Evolutionary conservation across 1,140 invertebrate genomes (phyloP).

Genomic region (Telenomus remus): DNA sequence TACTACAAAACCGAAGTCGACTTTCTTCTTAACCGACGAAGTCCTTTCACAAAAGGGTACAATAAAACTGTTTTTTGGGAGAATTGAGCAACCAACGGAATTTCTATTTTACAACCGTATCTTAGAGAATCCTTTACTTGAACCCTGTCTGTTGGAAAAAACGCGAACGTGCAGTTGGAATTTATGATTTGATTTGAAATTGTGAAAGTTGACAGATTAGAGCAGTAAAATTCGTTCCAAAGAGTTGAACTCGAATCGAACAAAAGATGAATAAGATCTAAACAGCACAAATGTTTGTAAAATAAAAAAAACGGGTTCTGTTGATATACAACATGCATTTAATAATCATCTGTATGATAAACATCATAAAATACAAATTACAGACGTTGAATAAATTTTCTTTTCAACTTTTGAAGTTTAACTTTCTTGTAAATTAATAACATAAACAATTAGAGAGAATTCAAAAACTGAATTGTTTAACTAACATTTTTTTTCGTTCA

Average conservation of each 20-base stretch:
- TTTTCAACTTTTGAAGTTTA: no score
- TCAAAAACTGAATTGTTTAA: conserved; percentile 43
- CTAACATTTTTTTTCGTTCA: no score
- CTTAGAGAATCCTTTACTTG: conserved; percentile 21
- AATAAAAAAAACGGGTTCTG: no score
- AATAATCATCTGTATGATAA: not conserved
- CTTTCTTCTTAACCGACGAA: conserved; percentile 10
- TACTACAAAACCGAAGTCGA: conserved; percentile 6
- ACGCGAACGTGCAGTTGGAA: not conserved
- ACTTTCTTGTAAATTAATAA: no score
- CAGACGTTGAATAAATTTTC: conserved; percentile 32
- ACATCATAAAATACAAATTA: conserved; percentile 11
- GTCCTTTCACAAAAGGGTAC: conserved; percentile 17
- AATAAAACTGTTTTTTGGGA: conserved; percentile 10
- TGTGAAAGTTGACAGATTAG: conserved; percentile 15
- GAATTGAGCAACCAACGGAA: conserved; percentile 19
- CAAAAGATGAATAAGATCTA: not conserved
- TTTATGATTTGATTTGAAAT: conserved; percentile 1
- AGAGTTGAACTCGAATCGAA: not conserved
- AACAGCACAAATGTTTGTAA: no score
- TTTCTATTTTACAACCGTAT: conserved; percentile 30
- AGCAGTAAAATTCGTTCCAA: conserved; percentile 2
- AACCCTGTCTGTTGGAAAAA: conserved; percentile 7
- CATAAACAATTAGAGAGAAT: no score
- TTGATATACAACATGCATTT: no score